Evolutionary conservation across 1,140 invertebrate species (phyloP), one percentile per base, ranked within the genome.

Genomic region (Anastrepha obliqua): DNA sequence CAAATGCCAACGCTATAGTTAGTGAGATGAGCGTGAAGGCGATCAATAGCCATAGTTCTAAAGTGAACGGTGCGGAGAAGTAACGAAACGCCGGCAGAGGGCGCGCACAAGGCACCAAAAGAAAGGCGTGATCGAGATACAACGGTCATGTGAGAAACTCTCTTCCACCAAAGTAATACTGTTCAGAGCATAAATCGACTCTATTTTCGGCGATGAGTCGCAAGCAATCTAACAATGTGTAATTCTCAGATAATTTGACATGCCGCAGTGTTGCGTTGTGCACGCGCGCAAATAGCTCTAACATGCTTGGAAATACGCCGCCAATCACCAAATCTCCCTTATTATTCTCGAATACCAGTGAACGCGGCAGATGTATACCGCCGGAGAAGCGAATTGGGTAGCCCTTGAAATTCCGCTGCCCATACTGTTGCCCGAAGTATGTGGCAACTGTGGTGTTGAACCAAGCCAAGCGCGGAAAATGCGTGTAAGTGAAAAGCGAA

Each of bases 121-220:
- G 9, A 20, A 47, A n/a, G 2, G 44, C 3, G 9, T 55, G 4
- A n/a, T 8, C 8, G 5, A 55, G 2, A 81, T 11, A 20, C 4
- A 81, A 4, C 3, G 74, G 74, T 8, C 44, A n/a, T 3, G 74
- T 20, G 2, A 81, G 47, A 17, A 9, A 4, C 2, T 47, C 0
- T 9, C 9, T 1, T n/a, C 47, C 47, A n/a, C 47, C 44, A 11
- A 51, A 2, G 11, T 11, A 55, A 55, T 55, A 51, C 7, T 17
- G 42, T 9, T 81, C 74, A 3, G 74, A 20, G 47, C 74, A 81
- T 81, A 81, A 55, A 55, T 81, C 74, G 3, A 81, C 29, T 67
- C 29, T 20, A 1, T 67, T 5, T 20, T 67, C 64, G n/a, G 6
- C 6, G 29, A 9, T 20, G 0, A 8, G 44, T 81, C 11, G 2